These are phyloP conservation scores for Rhinophrynus dorsalis DNA, from an alignment of 2,797 vertebrate genomes.

Conservation along the genomic window DNA sequence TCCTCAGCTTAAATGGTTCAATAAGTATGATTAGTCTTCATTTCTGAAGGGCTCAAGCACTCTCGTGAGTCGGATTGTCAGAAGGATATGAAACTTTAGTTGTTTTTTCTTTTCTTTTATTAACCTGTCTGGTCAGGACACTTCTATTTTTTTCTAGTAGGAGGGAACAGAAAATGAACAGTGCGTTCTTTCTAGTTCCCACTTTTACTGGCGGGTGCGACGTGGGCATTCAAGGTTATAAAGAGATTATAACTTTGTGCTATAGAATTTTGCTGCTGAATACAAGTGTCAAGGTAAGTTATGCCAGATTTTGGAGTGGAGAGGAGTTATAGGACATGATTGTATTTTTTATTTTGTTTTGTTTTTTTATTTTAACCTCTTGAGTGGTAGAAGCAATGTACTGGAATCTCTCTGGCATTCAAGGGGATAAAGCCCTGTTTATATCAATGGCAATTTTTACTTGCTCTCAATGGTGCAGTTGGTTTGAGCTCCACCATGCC, in stretches of 20 bases:
- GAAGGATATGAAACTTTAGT: neutral
- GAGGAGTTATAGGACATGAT: too few relatives aligned
- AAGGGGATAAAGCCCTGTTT: too few relatives aligned
- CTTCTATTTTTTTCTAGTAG: neutral
- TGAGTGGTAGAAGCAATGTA: too few relatives aligned
- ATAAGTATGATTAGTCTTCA: neutral
- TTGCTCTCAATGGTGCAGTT: too few relatives aligned
- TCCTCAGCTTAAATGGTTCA: neutral
- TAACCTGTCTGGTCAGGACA: neutral
- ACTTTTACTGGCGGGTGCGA: neutral
- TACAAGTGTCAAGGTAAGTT: neutral
- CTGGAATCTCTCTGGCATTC: too few relatives aligned
- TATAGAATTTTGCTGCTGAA: neutral
- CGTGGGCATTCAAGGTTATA: neutral
- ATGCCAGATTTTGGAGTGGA: too few relatives aligned
- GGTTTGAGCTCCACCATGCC: too few relatives aligned
- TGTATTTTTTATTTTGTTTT: too few relatives aligned
- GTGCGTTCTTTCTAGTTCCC: neutral
- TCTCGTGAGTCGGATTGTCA: neutral
- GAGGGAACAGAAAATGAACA: neutral
- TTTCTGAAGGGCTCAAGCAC: neutral
- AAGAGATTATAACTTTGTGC: neutral
- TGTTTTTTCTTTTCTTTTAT: conserved; percentile 7
- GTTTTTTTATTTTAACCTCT: too few relatives aligned
- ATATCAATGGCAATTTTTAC: too few relatives aligned